Percentiles rank a stretch among this genome's conserved stretches.
phyloP scores from a whole-genome alignment of 2,797 vertebrate genomes.

The Margarornis squamiger region DNA sequence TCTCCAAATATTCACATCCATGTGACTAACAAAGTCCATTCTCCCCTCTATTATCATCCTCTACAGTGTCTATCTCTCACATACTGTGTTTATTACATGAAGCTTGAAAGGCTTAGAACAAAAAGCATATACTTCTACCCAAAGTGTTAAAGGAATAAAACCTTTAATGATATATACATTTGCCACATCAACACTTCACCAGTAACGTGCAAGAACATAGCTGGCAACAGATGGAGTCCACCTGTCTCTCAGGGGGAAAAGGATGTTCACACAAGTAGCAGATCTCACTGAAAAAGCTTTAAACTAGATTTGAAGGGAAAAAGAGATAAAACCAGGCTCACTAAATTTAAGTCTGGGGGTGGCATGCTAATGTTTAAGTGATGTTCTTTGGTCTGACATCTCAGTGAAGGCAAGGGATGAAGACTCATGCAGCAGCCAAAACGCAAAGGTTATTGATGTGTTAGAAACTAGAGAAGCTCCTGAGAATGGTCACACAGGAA shows the following conservation, averaged over 20 bases:
- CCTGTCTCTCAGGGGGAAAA: neutral
- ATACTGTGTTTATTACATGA: neutral
- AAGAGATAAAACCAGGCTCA: neutral
- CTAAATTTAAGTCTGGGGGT: neutral
- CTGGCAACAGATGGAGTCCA: neutral
- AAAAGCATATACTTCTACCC: neutral
- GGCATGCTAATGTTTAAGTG: neutral
- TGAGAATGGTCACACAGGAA: fast-evolving
- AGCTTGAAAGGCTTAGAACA: neutral
- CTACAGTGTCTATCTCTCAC: neutral
- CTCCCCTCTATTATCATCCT: neutral
- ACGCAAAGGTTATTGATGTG: neutral
- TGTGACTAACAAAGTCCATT: neutral
- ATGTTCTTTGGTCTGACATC: neutral
- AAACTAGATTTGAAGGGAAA: neutral
- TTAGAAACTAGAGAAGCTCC: neutral
- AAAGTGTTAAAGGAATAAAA: neutral
- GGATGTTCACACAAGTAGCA: neutral
- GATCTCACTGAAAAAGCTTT: neutral
- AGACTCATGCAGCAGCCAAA: neutral
- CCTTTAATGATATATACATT: neutral
- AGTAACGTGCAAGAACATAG: neutral
- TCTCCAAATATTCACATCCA: conserved; percentile 11
- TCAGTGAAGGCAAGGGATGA: neutral
- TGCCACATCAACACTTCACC: neutral